These are phyloP conservation scores for Caenorhabditis remanei DNA, from an alignment of 1,140 invertebrate species.

Conservation along the genomic window DNA sequence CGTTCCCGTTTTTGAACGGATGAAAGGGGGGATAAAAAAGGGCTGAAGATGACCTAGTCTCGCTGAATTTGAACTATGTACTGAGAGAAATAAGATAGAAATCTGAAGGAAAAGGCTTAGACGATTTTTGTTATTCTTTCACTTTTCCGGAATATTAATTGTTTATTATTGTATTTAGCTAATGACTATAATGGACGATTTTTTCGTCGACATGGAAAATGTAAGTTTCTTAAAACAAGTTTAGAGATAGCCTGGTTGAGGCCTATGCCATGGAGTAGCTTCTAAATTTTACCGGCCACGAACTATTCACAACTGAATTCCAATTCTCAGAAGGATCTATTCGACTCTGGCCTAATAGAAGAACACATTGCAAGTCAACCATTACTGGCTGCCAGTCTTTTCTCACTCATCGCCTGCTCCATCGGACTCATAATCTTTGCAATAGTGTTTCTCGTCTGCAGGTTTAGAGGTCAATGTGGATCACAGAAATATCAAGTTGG, in stretches of 20 bases:
- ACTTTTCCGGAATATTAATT: not conserved
- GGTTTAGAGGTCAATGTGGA: constrained; percentile 34
- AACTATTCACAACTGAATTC: not conserved
- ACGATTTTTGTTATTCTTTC: too few species aligned
- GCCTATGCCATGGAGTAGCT: too few species aligned
- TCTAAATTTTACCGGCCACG: too few species aligned
- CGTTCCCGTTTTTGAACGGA: not conserved
- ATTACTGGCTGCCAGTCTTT: constrained; percentile 1
- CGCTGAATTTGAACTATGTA: not conserved
- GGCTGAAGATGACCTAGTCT: constrained; percentile 11
- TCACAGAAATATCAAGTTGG: constrained; percentile 42
- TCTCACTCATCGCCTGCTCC: constrained; percentile 4
- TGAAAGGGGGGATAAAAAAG: not conserved
- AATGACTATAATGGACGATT: not conserved
- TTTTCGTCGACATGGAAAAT: not conserved
- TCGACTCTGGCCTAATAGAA: constrained; percentile 10
- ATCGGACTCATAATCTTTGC: constrained; percentile 2
- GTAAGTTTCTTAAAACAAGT: not conserved
- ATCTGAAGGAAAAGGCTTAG: too few species aligned
- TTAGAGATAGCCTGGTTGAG: too few species aligned
- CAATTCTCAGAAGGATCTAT: not conserved
- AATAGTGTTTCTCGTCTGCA: constrained; percentile 14
- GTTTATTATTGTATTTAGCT: not conserved
- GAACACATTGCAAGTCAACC: constrained; percentile 43
- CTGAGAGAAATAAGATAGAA: not conserved